These are phyloP conservation scores for Aphelocoma californica DNA, from an alignment of 2,797 vertebrate genomes.

Conservation along the genomic window DNA sequence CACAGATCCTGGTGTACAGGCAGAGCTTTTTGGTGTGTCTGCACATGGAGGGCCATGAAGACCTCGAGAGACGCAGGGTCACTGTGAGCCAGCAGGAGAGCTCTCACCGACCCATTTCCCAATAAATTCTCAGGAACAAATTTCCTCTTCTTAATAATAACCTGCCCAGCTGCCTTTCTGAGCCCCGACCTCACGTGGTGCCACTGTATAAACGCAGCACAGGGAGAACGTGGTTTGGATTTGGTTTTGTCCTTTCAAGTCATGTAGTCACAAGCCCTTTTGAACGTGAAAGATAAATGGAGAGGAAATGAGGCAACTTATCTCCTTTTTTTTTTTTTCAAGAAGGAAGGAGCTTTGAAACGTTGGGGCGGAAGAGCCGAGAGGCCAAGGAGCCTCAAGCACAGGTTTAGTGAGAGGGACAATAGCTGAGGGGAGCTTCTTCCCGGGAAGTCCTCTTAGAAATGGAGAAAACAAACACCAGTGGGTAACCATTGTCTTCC, in stretches of 20 bases:
- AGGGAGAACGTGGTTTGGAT: constrained; percentile 9
- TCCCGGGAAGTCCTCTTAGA: not conserved
- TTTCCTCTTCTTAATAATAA: constrained; percentile 2
- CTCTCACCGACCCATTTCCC: not conserved
- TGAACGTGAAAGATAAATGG: constrained; percentile 46
- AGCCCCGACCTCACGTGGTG: not conserved
- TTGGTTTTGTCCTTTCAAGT: not conserved
- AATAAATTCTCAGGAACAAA: not conserved
- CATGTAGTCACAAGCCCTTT: not conserved
- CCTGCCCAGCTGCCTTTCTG: not conserved
- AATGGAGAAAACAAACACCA: not conserved
- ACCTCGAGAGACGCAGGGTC: fast-evolving
- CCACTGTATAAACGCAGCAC: not conserved
- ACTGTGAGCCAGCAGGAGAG: not conserved
- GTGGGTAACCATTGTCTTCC: not conserved
- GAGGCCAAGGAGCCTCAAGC: not conserved
- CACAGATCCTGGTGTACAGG: fast-evolving
- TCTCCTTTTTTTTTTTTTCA: not conserved
- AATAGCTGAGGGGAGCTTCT: not conserved
- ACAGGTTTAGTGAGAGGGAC: not conserved
- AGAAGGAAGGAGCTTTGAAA: constrained; percentile 57
- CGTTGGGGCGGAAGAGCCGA: not conserved
- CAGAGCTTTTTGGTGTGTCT: not conserved
- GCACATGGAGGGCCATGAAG: not conserved
- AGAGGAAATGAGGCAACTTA: constrained; percentile 63